Evolutionary conservation across 2,797 vertebrate genomes (phyloP).

Genomic region (Coregonus ussuriensis): DNA sequence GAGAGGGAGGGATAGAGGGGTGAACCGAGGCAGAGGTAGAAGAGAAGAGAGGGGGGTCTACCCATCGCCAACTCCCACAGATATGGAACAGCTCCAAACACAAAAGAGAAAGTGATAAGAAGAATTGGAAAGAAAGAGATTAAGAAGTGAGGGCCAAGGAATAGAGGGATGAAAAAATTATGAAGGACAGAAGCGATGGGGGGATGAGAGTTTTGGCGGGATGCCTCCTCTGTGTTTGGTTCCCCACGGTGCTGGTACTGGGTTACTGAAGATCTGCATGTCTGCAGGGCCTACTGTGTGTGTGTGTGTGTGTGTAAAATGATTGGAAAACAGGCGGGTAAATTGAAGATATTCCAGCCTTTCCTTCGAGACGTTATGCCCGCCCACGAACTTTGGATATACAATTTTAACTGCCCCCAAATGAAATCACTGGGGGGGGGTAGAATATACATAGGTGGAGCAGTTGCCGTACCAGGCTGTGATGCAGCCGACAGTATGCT

Average conservation of each 20-base stretch:
- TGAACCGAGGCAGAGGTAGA: conserved; percentile 50
- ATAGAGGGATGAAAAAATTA: conserved; percentile 10
- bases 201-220: conserved; percentile 48
- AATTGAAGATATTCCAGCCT: conserved; percentile 14
- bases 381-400: conserved; percentile 45
- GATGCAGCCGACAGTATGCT: no score
- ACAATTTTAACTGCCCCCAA: conserved; percentile 22
- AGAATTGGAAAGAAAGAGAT: not conserved
- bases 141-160: not conserved
- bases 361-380: conserved; percentile 40
- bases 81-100: conserved; percentile 34
- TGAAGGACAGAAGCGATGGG: conserved; percentile 58
- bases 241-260: conserved; percentile 35
- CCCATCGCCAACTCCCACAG: conserved; percentile 15
- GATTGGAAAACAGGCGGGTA: not conserved
- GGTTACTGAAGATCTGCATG: conserved; percentile 44
- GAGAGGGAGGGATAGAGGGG: conserved; percentile 18
- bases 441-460: no score
- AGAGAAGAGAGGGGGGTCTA: conserved; percentile 27
- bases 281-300: conserved; percentile 20
- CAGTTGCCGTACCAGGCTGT: no score
- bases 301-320: conserved; percentile 24
- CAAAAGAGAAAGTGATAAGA: conserved; percentile 28
- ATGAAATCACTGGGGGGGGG: conserved; percentile 11
- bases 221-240: conserved; percentile 46